Evolutionary conservation across 1,140 invertebrate species (phyloP), one percentile per base, ranked within the genome.

Genomic region (Caenorhabditis latens): DNA sequence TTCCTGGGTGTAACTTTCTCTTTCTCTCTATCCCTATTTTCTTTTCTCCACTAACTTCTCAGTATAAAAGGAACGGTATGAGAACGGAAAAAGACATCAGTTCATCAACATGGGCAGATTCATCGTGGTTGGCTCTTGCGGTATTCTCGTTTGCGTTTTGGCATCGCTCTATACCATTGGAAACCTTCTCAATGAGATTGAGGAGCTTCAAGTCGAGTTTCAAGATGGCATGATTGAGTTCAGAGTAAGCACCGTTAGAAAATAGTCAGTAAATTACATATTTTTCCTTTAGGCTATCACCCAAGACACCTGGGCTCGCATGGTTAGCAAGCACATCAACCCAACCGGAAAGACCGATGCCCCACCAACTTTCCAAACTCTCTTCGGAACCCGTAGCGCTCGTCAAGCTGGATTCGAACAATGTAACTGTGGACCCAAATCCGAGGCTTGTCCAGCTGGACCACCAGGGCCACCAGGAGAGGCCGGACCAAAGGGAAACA

Each of bases 381-480:
- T 87, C 32, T 83, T 88, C 87, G 82, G 61, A 48, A 61, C 55
- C 42, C 67, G 84, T 40, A 75, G 55, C 42, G 79, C 82, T 55
- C 58, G 84, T 58, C 67, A 79, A 42, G 71, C 71, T 24, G 75
- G 21, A 48, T 79, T 58, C 19, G 58, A 82, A 53, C 84, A 85
- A 40, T 88, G 87, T 48, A 85, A 88, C 71, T 88, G 87, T 55
- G 87, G 87, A 55, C 87, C 84, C 0, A 58, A 67, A 58, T 82
- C 84, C 79, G 58, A 82, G 40, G 84, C 50, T 24, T 89, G 88
- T 57, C 88, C 88, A 42, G 63, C 88, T 46, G 88, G 88, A 61
- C 88, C 88, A 40, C 88, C 88, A 40, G 88, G 88, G 85, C 86
- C 88, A 63, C 86, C 88, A 48, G 88, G 88, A 85, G 79, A 83